phyloP scores from a whole-genome alignment of 2,113 vertebrate genomes.

The Cheilinus undulatus region DNA sequence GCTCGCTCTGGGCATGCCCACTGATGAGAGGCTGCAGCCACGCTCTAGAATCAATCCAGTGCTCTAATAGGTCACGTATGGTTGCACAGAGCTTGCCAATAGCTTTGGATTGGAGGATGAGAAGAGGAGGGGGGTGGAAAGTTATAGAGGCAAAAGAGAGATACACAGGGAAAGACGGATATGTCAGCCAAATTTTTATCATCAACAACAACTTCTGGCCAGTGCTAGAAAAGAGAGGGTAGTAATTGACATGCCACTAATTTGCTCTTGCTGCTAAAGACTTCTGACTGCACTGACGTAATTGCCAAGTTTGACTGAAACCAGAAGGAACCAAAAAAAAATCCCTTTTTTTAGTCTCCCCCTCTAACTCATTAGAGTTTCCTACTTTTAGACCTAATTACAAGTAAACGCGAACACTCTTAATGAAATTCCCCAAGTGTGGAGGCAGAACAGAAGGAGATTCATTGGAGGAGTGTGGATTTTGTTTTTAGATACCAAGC shows the following conservation, averaged over 20 bases:
- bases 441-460: slow-evolving; percentile 53
- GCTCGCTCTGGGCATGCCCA: slow-evolving; percentile 73
- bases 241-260: slow-evolving; percentile 59
- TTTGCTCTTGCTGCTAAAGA: slow-evolving; percentile 24
- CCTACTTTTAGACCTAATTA: slow-evolving; percentile 69
- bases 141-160: slow-evolving; percentile 25
- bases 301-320: slow-evolving; percentile 39
- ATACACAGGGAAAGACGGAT: slow-evolving; percentile 25
- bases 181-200: slow-evolving; percentile 45
- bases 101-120: slow-evolving; percentile 69
- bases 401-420: slow-evolving; percentile 71
- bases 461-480: slow-evolving; percentile 48
- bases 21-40: slow-evolving; percentile 80
- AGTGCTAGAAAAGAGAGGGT: slow-evolving; percentile 21
- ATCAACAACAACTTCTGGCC: slow-evolving; percentile 40
- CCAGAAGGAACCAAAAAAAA: slow-evolving; percentile 30
- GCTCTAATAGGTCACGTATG: slow-evolving; percentile 86
- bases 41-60: slow-evolving; percentile 83
- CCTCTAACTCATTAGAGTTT: slow-evolving; percentile 58
- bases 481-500: slow-evolving; percentile 59
- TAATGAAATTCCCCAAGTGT: slow-evolving; percentile 65
- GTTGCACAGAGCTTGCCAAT: slow-evolving; percentile 78
- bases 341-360: slow-evolving; percentile 9
- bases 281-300: slow-evolving; percentile 19
- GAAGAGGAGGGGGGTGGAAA: slow-evolving; percentile 27